Percentiles rank a stretch among this genome's conserved stretches.
Conservation (phyloP, 2,888 invertebrate genomes). For the Dyspetes luteomarginatus region DNA sequence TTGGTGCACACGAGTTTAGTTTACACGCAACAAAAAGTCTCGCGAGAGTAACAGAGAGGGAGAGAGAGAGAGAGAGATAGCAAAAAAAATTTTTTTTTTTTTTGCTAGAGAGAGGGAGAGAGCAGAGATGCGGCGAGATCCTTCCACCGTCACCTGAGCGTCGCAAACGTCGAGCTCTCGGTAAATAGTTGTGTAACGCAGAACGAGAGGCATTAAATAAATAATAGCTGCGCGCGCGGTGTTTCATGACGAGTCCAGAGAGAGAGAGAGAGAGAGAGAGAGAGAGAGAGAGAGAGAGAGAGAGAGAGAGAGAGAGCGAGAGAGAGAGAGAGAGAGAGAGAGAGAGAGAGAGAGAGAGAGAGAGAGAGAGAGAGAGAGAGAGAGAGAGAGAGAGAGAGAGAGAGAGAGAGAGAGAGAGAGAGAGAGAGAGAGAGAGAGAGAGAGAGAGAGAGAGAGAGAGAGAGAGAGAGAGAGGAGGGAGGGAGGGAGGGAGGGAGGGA, state of each 20-base stretch:
- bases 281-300: slow-evolving; percentile 63
- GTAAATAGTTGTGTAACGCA: slow-evolving; percentile 79
- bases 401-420: too few relatives aligned
- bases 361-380: too few relatives aligned
- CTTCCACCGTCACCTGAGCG: slow-evolving; percentile 59
- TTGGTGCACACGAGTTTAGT: slow-evolving; percentile 65
- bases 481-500: too few relatives aligned
- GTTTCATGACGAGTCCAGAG: slow-evolving; percentile 74
- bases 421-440: too few relatives aligned
- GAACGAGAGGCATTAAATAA: slow-evolving; percentile 80
- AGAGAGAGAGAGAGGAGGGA: too few relatives aligned
- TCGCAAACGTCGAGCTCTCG: slow-evolving; percentile 69
- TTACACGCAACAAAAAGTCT: slow-evolving; percentile 64
- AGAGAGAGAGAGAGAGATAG: slow-evolving; percentile 18
- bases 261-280: slow-evolving; percentile 75
- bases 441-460: too few relatives aligned
- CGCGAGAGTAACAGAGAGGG: slow-evolving; percentile 57
- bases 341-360: too few relatives aligned
- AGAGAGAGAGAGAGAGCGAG: slow-evolving; percentile 7
- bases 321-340: too few relatives aligned
- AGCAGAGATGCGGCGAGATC: slow-evolving; percentile 40
- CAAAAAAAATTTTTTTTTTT: slow-evolving; percentile 25
- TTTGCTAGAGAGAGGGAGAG: slow-evolving; percentile 18
- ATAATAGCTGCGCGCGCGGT: slow-evolving; percentile 75
- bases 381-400: too few relatives aligned